These are phyloP conservation scores for Plusia festucae DNA, from an alignment of 2,888 invertebrate species.

Conservation along the genomic window DNA sequence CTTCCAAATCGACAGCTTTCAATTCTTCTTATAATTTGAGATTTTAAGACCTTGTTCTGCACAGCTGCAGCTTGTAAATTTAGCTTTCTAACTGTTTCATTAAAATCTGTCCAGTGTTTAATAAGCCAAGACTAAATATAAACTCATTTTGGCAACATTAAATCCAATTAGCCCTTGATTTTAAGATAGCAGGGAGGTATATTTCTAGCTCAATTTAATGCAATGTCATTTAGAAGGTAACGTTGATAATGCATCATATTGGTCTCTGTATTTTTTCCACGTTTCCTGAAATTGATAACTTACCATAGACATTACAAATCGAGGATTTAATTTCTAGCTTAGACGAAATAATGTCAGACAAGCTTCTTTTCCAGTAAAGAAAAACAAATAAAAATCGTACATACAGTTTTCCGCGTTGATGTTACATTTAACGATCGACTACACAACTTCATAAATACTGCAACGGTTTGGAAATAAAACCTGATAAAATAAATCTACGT, in stretches of 20 bases:
- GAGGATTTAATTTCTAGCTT: neutral
- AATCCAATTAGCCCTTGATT: slow-evolving; percentile 68
- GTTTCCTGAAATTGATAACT: neutral
- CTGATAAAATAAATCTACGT: slow-evolving; percentile 2
- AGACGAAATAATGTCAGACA: neutral
- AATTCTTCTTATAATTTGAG: too few relatives aligned
- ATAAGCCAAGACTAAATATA: slow-evolving; percentile 51
- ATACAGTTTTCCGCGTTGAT: neutral
- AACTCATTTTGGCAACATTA: slow-evolving; percentile 54
- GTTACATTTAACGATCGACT: neutral
- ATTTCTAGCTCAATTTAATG: slow-evolving; percentile 65
- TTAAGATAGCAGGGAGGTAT: slow-evolving; percentile 68
- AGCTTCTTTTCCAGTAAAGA: neutral
- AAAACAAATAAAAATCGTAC: neutral
- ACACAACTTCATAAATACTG: neutral
- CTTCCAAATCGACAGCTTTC: too few relatives aligned
- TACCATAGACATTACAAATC: neutral
- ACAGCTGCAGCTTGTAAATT: too few relatives aligned
- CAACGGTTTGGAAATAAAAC: neutral
- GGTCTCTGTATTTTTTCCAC: neutral
- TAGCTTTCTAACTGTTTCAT: too few relatives aligned
- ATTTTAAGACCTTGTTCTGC: too few relatives aligned
- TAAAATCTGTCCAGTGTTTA: slow-evolving; percentile 6
- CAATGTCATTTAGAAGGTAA: slow-evolving; percentile 36
- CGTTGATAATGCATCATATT: slow-evolving; percentile 27